phyloP scores from a whole-genome alignment of 2,797 vertebrate species.

The Enteromius thamalakanensis region DNA sequence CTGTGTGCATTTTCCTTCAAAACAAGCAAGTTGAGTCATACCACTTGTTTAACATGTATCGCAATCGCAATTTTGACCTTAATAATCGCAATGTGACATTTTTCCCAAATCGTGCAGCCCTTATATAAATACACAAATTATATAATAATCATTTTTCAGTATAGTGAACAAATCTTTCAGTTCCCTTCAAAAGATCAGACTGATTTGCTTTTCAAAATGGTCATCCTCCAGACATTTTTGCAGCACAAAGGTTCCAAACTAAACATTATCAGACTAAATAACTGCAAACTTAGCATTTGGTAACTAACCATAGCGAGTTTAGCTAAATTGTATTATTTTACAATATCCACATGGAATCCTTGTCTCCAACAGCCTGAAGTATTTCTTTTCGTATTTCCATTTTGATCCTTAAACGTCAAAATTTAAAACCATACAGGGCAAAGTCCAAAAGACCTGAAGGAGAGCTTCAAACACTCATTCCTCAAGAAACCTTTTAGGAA shows the following conservation, averaged over 20 bases:
- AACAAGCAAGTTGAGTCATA: no score
- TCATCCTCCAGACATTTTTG: background rate
- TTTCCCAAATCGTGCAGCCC: no score
- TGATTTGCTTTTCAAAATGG: background rate
- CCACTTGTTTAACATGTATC: no score
- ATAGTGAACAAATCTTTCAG: background rate
- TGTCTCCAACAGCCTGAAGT: background rate
- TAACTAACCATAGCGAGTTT: conserved; percentile 11
- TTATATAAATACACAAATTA: background rate
- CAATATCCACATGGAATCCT: background rate
- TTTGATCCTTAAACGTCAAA: background rate
- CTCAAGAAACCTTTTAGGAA: conserved; percentile 15
- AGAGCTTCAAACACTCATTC: conserved; percentile 15
- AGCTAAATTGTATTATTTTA: background rate
- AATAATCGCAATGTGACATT: no score
- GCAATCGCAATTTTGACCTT: no score
- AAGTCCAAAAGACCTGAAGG: conserved; percentile 25
- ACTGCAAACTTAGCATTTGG: background rate
- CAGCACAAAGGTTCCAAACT: background rate
- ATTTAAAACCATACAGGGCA: background rate
- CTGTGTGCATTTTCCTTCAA: no score
- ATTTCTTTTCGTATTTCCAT: conserved; percentile 7
- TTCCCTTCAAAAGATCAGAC: background rate
- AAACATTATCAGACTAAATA: background rate
- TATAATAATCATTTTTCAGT: background rate